Evolutionary conservation across 92 coral and sea anemone genomes (phyloP), one percentile per base, ranked within the genome.

Genomic region (Parazoanthus atlanticus): DNA sequence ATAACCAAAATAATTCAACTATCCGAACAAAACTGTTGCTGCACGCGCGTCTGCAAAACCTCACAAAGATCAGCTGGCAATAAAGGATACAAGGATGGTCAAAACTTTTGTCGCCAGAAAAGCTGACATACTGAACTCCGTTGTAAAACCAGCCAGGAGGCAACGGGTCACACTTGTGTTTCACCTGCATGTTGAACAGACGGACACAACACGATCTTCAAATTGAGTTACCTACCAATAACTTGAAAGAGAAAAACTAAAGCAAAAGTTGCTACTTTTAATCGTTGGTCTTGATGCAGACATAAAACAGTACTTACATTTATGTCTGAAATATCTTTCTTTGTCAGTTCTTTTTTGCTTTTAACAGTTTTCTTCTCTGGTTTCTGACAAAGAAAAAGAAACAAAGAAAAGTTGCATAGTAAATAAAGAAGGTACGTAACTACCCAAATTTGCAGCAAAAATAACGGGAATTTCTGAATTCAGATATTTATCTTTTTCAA

Each of bases 61-160:
- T 1, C 47, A 33, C n/a, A 74, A 74, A 71, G 16, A 36, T n/a
- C 13, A 32, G 33, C 33, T 71, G 41, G 29, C 28, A 12, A 0
- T 4, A 77, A 93, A 95, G 98, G 98, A 95, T 95, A 95, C 98
- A 54, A 31, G 98, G 98, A 90, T 95, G 98, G 66, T 90, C 88
- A 74, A 70, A 86, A 46, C 91, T 69, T 86, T 95, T 95, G 49
- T 93, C 96, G 33, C 98, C 98, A 52, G 94, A 90, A 43, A 95
- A 87, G 79, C 96, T 92, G 74, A 95, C 98, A 71, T 93, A 95
- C 36, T 91, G 86, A 33, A 84, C 89, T 54, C 98, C 98, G 88
- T 89, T 95, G 91, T 95, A 95, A 56, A 93, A 95, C 98, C 98
- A 95, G 34, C 98, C 98, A 65, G 95, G 89, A 21, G 98, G 98